Evolutionary conservation across 2,113 vertebrate species (phyloP), one percentile per base, ranked within the genome.

Genomic region (Chelonoidis abingdonii): DNA sequence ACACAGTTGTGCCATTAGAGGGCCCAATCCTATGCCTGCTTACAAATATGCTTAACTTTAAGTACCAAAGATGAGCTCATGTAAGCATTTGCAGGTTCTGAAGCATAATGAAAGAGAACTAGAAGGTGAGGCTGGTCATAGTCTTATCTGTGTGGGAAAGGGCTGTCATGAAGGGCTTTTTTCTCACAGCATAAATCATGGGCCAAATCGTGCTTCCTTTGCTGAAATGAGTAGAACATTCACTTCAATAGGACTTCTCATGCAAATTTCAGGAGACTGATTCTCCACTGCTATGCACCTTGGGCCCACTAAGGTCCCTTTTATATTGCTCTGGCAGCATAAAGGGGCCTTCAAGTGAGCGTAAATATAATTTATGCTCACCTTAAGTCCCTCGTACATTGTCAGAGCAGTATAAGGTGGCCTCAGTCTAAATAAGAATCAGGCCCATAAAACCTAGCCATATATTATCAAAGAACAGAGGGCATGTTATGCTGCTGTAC

Each of bases 181-280:
- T 97, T 97, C 96, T 97, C 96, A 96, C 96, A 97, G 96, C 95
- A 93, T 91, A 87, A 96, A 97, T 94, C 96, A 80, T 94, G 96
- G 95, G 95, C 97, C 96, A 97, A 96, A 97, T 97, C 96, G 95
- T 95, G 92, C 96, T 97, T 96, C 94, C 95, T 92, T 97, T 96
- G 86, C 89, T 97, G 95, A 91, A 93, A 95, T 97, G 94, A 97
- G 97, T 95, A 96, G 97, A 97, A 93, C 96, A 97, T 97, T 97
- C 96, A 97, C 84, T 94, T 97, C 96, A 97, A 96, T 97, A 86
- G 87, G 90, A 97, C 96, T 97, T 97, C 97, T 97, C 97, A 97
- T 97, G 92, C 92, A 94, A 93, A 95, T 97, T 94, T 94, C 96
- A 97, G 96, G 97, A 91, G 95, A 87, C 92, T 93, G 96, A 97